Percentiles rank a stretch among this genome's conserved stretches.
Conservation (phyloP, 2,797 vertebrate genomes). For the Miichthys miiuy region DNA sequence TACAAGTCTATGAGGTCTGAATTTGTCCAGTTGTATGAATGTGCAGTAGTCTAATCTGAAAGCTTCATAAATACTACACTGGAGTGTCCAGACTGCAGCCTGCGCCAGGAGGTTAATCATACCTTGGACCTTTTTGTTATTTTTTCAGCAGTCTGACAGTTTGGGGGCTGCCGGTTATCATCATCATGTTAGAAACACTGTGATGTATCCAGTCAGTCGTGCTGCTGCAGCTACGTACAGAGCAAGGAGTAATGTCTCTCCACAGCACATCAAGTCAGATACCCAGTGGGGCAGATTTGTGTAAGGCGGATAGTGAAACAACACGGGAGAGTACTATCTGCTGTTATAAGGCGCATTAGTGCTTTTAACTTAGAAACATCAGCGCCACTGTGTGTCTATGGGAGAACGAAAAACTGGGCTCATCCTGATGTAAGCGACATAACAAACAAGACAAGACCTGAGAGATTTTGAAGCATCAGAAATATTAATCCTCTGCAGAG, state of each 20-base stretch:
- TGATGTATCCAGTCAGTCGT: conserved; percentile 32
- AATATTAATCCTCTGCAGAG: conserved; percentile 22
- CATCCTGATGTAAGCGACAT: conserved; percentile 13
- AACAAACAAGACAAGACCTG: conserved; percentile 15
- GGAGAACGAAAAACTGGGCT: background rate
- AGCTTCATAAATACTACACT: background rate
- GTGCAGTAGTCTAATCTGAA: background rate
- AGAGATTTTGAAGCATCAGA: conserved; percentile 16
- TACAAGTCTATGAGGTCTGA: background rate
- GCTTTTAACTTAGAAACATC: conserved; percentile 20
- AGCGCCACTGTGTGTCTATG: background rate
- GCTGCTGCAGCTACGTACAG: conserved; percentile 24
- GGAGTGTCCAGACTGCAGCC: background rate
- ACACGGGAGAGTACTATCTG: conserved; percentile 36
- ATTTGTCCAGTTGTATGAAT: background rate
- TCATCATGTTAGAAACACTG: conserved; percentile 23
- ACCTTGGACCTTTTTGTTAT: conserved; percentile 18
- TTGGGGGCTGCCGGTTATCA: conserved; percentile 7
- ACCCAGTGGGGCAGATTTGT: conserved; percentile 43
- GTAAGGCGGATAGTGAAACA: conserved; percentile 32
- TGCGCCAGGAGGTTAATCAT: conserved; percentile 4
- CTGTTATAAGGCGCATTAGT: conserved; percentile 30
- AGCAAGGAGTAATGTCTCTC: conserved; percentile 40
- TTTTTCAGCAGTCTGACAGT: conserved; percentile 31
- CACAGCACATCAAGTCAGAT: conserved; percentile 44